phyloP scores from a whole-genome alignment of 2,113 vertebrate species.

The Myiagra hebetior region DNA sequence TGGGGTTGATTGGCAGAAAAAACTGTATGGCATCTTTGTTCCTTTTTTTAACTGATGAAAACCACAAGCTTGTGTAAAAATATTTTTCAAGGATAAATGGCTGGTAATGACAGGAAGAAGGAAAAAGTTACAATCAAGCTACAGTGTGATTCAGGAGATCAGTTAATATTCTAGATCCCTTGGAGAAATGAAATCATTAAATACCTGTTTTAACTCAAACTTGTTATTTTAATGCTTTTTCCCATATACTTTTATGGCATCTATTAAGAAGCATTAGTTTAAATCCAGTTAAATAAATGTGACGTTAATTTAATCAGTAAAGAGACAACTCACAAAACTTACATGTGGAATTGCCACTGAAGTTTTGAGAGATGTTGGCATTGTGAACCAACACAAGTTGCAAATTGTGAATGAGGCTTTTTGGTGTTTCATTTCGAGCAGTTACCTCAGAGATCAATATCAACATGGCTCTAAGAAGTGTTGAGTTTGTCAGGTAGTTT shows the following conservation, averaged over 20 bases:
- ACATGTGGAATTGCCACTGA: too few species aligned
- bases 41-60: neutral
- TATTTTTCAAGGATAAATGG: neutral
- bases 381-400: neutral
- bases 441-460: neutral
- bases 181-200: neutral
- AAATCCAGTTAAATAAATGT: neutral
- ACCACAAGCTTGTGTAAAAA: neutral
- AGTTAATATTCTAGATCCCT: neutral
- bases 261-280: neutral
- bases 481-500: neutral
- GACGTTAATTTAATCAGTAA: neutral
- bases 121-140: neutral
- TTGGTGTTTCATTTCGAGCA: neutral
- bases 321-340: neutral
- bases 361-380: neutral
- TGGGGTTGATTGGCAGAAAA: neutral
- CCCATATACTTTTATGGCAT: neutral
- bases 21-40: neutral
- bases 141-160: neutral
- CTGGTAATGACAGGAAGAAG: neutral
- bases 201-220: neutral
- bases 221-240: neutral
- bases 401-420: neutral
- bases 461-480: accelerated